Percentiles rank a stretch among this genome's conserved stretches.
phyloP scores from a whole-genome alignment of 2,113 vertebrate species.

The Eurystomus gularis region DNA sequence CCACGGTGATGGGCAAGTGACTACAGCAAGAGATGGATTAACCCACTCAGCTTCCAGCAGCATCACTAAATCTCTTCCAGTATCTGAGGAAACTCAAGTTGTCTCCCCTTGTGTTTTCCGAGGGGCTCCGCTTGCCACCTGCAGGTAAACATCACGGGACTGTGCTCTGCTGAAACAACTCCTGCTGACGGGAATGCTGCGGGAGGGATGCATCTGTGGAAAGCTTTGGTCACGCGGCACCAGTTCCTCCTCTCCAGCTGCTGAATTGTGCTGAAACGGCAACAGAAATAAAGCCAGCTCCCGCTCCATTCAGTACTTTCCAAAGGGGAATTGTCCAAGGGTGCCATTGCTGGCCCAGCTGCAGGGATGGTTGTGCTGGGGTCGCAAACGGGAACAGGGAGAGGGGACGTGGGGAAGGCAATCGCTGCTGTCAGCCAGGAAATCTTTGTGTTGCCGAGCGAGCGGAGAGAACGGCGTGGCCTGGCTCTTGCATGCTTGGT shows the following conservation, averaged over 20 bases:
- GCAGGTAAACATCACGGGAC: neutral
- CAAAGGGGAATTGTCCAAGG: neutral
- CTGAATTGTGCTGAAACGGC: neutral
- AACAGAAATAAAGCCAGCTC: neutral
- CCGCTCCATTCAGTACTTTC: neutral
- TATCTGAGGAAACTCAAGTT: neutral
- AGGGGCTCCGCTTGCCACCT: neutral
- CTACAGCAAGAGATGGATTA: neutral
- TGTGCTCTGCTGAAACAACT: neutral
- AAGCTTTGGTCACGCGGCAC: neutral
- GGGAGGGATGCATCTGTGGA: neutral
- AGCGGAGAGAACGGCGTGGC: accelerated
- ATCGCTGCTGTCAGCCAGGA: neutral
- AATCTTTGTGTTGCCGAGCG: neutral
- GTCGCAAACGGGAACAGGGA: neutral
- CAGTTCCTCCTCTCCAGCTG: neutral
- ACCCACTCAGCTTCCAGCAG: neutral
- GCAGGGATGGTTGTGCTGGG: neutral
- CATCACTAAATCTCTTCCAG: accelerated
- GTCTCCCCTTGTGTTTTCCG: neutral
- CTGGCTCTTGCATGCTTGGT: neutral
- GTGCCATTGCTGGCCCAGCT: neutral
- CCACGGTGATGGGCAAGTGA: neutral
- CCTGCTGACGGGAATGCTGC: neutral
- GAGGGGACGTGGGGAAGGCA: neutral